Percentiles rank a stretch among this genome's conserved stretches.
These are phyloP conservation scores for Metallyticus violacea DNA, from an alignment of 2,888 invertebrate genomes.

Conservation along the genomic window DNA sequence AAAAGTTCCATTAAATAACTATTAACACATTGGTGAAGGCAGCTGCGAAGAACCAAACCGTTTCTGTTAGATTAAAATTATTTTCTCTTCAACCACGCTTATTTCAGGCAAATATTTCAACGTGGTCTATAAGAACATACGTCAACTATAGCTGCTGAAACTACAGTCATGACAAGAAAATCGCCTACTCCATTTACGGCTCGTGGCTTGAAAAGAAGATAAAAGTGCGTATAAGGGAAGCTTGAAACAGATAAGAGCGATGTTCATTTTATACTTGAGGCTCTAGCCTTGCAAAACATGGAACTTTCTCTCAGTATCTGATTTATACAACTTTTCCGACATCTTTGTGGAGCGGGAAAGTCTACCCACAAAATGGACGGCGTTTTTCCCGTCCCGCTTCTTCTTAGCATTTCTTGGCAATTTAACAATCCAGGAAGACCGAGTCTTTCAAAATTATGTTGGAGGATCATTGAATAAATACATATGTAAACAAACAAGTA, in stretches of 20 bases:
- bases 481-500: too few species aligned
- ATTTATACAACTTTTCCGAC: neutral
- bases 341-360: neutral
- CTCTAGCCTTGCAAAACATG: neutral
- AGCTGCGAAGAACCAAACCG: too few species aligned
- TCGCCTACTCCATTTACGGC: neutral
- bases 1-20: too few species aligned
- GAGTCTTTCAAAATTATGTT: neutral
- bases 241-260: neutral
- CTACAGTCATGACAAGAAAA: neutral
- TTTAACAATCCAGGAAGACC: neutral
- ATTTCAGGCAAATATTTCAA: too few species aligned
- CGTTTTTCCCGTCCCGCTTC: neutral
- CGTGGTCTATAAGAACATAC: neutral
- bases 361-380: neutral
- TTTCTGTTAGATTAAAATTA: too few species aligned
- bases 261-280: neutral
- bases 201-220: neutral
- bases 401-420: neutral
- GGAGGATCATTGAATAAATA: too few species aligned
- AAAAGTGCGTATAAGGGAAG: neutral
- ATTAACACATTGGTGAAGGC: too few species aligned
- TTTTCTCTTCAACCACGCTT: too few species aligned
- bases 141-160: neutral
- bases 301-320: neutral